Base-by-base conservation (phyloP, 2,113 vertebrate species). In the Lycocorax pyrrhopterus region DNA sequence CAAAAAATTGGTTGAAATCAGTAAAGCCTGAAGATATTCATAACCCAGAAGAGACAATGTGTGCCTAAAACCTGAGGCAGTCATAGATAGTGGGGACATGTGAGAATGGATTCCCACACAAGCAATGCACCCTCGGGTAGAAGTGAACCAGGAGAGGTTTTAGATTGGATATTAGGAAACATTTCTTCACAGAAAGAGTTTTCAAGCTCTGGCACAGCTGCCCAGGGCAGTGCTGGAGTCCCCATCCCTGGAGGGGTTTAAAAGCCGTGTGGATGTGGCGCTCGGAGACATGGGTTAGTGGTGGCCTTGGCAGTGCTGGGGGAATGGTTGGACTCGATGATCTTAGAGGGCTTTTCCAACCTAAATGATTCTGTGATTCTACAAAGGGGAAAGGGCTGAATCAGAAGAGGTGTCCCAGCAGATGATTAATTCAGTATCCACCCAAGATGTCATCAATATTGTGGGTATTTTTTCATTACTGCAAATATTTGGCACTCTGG, bases 151-250 rank as follows among this genome's bases (percentile, higher is more conserved):
- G 56, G 35, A 41, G 22, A 80, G 58, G 51, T 49, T 49, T 68
- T 43, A 10, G 17, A 26, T 23, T 56, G 56, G 16, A 20, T 29
- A 4, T 15, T 29, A 12, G 16, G 43, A 16, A 33, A 25, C 9
- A 51, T 33, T 71, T 84, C 35, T 43, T 56, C 43, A 37, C 13
- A 43, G 22, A 62, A 69, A 20, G 18, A 16, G 22, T 21, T 69
- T 41, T 49, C 3, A 23, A 69, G 21, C 55, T 5, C 26, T 41
- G 62, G 25, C 21, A 47, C 13, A 71, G 46, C 13, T 67, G 37
- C 4, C 37, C 44, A 44, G 1, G 60, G 30, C 1, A 49, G 17
- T 32, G n/a, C 0, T 19, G 39, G 25, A 27, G 30, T 16, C 6
- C 35, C 35, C 49, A 37, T 11, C 8, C 55, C 26, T 56, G 32